Evolutionary conservation across 2,797 vertebrate genomes (phyloP).

Genomic region (Trematomus bernacchii): DNA sequence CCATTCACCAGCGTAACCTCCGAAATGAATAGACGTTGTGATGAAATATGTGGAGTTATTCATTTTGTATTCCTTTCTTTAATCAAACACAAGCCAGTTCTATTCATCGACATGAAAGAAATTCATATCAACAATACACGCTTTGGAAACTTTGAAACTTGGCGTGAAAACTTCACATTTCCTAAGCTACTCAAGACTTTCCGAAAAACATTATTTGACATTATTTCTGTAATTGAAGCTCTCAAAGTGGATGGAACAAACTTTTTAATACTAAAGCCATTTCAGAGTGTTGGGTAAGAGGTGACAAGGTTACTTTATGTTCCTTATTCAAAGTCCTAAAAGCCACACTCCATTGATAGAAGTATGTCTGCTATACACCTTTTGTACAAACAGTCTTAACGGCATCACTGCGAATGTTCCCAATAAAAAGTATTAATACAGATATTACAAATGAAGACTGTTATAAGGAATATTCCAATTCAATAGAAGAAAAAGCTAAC

Average conservation of each 20-base stretch:
- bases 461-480: not conserved
- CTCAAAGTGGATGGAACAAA: slow-evolving; percentile 3
- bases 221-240: not conserved
- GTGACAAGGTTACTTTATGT: not conserved
- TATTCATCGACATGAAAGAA: slow-evolving; percentile 24
- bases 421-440: not conserved
- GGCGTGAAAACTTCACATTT: slow-evolving; percentile 10
- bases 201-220: not conserved
- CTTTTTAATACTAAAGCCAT: not conserved
- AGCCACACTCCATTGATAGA: not conserved
- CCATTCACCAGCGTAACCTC: slow-evolving; percentile 39
- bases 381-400: not conserved
- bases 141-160: slow-evolving; percentile 18
- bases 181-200: slow-evolving; percentile 12
- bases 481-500: not conserved
- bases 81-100: slow-evolving; percentile 12
- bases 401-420: not conserved
- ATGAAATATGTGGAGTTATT: slow-evolving; percentile 21
- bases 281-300: slow-evolving; percentile 1
- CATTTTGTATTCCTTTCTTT: slow-evolving; percentile 13
- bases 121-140: slow-evolving; percentile 4
- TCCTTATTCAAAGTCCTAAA: not conserved
- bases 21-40: not conserved
- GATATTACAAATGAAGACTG: not conserved
- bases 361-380: not conserved